phyloP scores from a whole-genome alignment of 2,888 invertebrate genomes.

The Apantesis nais region DNA sequence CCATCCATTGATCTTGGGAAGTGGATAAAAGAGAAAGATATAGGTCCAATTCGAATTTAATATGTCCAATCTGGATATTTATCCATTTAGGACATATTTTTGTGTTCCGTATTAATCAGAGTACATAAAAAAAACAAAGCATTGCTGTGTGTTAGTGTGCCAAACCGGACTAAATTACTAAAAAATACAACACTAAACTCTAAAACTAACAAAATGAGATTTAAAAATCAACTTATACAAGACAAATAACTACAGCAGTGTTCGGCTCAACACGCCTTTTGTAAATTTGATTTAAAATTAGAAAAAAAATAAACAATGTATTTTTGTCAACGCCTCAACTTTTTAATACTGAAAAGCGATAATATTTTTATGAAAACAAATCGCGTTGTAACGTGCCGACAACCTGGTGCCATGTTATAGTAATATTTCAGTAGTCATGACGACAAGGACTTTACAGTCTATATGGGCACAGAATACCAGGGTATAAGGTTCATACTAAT shows the following conservation, averaged over 20 bases:
- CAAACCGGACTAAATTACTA: conserved; percentile 47
- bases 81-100: background rate
- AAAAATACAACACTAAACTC: conserved; percentile 48
- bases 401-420: conserved; percentile 7
- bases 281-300: conserved; percentile 21
- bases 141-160: conserved; percentile 28
- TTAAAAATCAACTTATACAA: conserved; percentile 34
- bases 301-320: conserved; percentile 15
- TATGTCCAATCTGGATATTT: background rate
- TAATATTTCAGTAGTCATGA: background rate
- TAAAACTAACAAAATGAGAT: conserved; percentile 56
- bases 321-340: conserved; percentile 61
- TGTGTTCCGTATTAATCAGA: background rate
- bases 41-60: background rate
- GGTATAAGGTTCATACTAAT: background rate
- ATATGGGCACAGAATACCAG: background rate
- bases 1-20: background rate
- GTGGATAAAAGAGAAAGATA: background rate
- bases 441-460: background rate
- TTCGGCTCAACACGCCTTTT: conserved; percentile 21
- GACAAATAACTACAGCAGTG: conserved; percentile 29
- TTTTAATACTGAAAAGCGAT: conserved; percentile 73
- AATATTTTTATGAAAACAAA: conserved; percentile 37
- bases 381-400: conserved; percentile 28
- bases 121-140: conserved; percentile 5